A percentile compares a stretch with the other conserved stretches of the same genome.
Conservation (phyloP, 2,888 invertebrate genomes). For the Kryphioiulus occultus region DNA sequence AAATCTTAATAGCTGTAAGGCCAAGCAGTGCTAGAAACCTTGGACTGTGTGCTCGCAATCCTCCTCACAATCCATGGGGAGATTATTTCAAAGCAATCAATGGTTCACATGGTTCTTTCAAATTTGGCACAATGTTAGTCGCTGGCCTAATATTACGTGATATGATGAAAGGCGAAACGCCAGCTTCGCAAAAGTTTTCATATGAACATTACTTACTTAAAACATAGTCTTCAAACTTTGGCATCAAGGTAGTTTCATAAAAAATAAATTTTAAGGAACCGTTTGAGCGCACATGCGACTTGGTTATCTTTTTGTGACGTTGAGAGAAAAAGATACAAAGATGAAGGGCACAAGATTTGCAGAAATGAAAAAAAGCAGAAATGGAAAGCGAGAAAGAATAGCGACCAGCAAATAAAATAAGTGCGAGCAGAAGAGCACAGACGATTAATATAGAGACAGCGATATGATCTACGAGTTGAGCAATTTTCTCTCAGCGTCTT, state of each 20-base stretch:
- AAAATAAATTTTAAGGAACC: not conserved
- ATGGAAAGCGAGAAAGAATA: conserved; percentile 35
- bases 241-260: not conserved
- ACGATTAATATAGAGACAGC: conserved; percentile 21
- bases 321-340: not conserved
- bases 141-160: not conserved
- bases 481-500: not conserved
- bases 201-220: not conserved
- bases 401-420: conserved; percentile 35
- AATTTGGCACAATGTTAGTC: not conserved
- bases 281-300: not conserved
- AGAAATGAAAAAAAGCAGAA: conserved; percentile 43
- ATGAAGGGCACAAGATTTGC: conserved; percentile 40
- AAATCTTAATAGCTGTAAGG: too few relatives aligned
- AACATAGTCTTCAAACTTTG: not conserved
- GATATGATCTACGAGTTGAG: conserved; percentile 4
- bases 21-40: too few relatives aligned
- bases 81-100: too few relatives aligned
- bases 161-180: not conserved
- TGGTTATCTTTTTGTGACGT: not conserved
- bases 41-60: too few relatives aligned
- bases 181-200: not conserved
- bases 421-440: conserved; percentile 34
- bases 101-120: too few relatives aligned
- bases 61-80: too few relatives aligned